A percentile compares a stretch with the other conserved stretches of the same genome.
Evolutionary conservation across 2,113 vertebrate genomes (phyloP).

Genomic region (Megaleporinus macrocephalus): DNA sequence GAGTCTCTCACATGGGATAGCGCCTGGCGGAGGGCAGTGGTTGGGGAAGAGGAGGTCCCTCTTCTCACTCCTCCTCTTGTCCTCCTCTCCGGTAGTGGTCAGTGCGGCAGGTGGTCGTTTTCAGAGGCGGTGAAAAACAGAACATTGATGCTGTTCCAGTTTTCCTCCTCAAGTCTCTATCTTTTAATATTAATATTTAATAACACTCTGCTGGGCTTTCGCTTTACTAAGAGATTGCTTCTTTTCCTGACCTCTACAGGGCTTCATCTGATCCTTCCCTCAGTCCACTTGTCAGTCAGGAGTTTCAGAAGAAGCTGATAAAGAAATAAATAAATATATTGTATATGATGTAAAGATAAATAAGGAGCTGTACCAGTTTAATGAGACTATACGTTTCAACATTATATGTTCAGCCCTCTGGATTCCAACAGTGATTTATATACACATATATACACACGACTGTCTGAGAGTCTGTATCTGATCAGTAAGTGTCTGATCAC

Average conservation of each 20-base stretch:
- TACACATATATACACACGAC: no score
- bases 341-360: background rate
- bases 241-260: background rate
- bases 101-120: background rate
- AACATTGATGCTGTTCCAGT: background rate
- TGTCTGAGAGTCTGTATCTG: no score
- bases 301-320: background rate
- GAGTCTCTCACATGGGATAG: constrained; percentile 23
- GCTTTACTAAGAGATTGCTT: background rate
- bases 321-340: background rate
- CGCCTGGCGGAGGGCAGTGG: background rate
- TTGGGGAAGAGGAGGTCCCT: constrained; percentile 19
- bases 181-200: constrained; percentile 4
- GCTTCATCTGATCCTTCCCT: background rate
- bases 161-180: background rate
- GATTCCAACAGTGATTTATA: no score
- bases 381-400: no score
- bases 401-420: no score
- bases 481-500: no score
- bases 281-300: no score
- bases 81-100: background rate
- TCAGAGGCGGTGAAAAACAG: background rate
- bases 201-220: background rate
- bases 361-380: background rate
- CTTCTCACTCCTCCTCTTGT: constrained; percentile 4